Evolutionary conservation across 2,113 vertebrate genomes (phyloP), one percentile per base, ranked within the genome.

Genomic region (Platysteira castanea): DNA sequence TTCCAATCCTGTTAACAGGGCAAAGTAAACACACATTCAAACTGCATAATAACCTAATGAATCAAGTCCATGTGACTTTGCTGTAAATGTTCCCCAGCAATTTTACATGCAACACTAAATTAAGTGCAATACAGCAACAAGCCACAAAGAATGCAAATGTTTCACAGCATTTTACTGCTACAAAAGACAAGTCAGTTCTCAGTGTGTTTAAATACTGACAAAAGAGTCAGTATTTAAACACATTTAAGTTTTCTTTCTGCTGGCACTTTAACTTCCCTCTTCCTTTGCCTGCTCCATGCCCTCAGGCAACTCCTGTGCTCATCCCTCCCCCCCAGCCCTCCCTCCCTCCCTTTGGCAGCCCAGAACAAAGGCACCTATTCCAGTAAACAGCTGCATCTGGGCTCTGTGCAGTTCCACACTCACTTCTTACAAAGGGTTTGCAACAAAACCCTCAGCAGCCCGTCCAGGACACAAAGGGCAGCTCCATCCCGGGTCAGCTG

Each of bases 281-380:
- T 75, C 59, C 56, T 23, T 35, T 19, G 44, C 56, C 76, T 10
- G 76, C 52, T 37, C 26, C 42, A 11, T 3, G 63, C 35, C 93
- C 61, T 69, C 59, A 3, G 83, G 94, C 84, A 64, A 52, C 70
- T 90, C 90, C 93, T 41, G 52, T 22, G 59, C 49, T 69, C 65
- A 73, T 53, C 44, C 44, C 46, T 69, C 53, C 23, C 42, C 42
- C 28, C 46, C 23, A 22, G 26, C 7, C 5, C 9, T 19, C 42
- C 33, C 59, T 15, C 27, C 56, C 27, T 54, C 41, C 69, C 35
- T 14, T 19, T 26, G 84, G 80, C 90, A 78, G 54, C 61, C 56
- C 5, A 2, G 88, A 95, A 97, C 96, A 97, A 96, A 97, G 94
- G 42, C 81, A 49, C 42, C 74, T 28, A 57, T 11, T 64, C 8